Conservation (phyloP, 2,113 vertebrate species). For the Heterotis niloticus region DNA sequence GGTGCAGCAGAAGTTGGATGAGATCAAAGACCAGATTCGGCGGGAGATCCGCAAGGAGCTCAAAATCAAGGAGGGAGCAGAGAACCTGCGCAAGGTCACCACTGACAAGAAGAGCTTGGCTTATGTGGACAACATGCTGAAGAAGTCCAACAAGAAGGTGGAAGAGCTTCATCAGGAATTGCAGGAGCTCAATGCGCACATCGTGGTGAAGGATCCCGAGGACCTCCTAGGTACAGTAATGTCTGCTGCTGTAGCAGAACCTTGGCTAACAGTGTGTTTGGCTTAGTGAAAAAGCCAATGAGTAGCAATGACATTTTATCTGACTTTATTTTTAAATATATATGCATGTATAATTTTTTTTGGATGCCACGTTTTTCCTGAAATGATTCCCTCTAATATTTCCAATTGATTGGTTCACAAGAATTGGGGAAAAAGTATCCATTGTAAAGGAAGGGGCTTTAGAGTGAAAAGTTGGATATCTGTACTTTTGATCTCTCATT, state of each 20-base stretch:
- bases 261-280: not conserved
- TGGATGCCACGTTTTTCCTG: no score
- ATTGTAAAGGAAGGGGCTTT: no score
- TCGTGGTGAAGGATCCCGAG: constrained; percentile 93
- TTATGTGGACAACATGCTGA: constrained; percentile 97
- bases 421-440: no score
- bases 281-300: no score
- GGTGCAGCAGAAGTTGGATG: constrained; percentile 95
- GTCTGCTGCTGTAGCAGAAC: not conserved
- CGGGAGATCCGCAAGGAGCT: constrained; percentile 98
- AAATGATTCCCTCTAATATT: no score
- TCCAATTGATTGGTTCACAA: no score
- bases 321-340: no score
- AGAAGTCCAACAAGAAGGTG: constrained; percentile 96
- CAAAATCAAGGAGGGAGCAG: constrained; percentile 97
- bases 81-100: constrained; percentile 94
- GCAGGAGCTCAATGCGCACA: constrained; percentile 94
- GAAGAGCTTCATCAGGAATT: constrained; percentile 95
- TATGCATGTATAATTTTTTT: no score
- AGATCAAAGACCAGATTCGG: constrained; percentile 94
- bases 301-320: no score
- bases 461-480: no score
- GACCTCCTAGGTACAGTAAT: constrained; percentile 79
- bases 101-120: constrained; percentile 98
- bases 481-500: no score